Evolutionary conservation across 2,797 vertebrate species (phyloP), one percentile per base, ranked within the genome.

Genomic region (Sphenodon punctatus): DNA sequence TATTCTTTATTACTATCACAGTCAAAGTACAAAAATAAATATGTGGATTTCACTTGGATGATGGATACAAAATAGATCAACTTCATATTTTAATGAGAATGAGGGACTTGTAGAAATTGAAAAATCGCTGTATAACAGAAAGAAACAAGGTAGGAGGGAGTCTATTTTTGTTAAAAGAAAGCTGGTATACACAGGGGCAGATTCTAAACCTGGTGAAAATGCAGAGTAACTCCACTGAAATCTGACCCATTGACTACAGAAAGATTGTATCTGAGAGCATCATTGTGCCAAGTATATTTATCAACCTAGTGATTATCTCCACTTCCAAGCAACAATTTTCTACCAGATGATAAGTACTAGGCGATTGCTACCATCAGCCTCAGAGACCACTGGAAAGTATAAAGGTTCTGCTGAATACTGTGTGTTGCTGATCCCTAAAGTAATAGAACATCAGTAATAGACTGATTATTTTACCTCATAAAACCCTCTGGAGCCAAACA

Each of bases 1-100:
- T 1, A 0, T 23, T 1, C 0, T 8, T 66, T 49, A 66, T 10
- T 2, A 32, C 19, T 23, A 11, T 3, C 10, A 0, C 67, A 45
- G 84, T 55, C 73, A 16, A 30, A 1, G 15, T 30, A 6, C 34
- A 4, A 53, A 67, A 73, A 22, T 0, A 3, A 2, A 17, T 25
- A 2, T 0, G 16, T 23, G 27, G 32, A 39, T 6, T 30, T 68
- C 49, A 53, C 15, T 53, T 55, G 14, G 30, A 39, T 8, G 23
- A n/a, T 0, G 13, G 32, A 34, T 11, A 3, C 7, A 3, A 32
- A 9, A 34, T 63, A 38, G 12, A 6, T 27, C 25, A 1, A 0
- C 25, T 3, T 55, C 51, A 12, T 25, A 45, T 43, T 53, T 16
- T 32, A 0, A 0, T 5, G 71, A 12, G 34, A 46, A 56, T 0